These are phyloP conservation scores for Heptranchias perlo DNA, from an alignment of 2,113 vertebrate species.

Conservation along the genomic window DNA sequence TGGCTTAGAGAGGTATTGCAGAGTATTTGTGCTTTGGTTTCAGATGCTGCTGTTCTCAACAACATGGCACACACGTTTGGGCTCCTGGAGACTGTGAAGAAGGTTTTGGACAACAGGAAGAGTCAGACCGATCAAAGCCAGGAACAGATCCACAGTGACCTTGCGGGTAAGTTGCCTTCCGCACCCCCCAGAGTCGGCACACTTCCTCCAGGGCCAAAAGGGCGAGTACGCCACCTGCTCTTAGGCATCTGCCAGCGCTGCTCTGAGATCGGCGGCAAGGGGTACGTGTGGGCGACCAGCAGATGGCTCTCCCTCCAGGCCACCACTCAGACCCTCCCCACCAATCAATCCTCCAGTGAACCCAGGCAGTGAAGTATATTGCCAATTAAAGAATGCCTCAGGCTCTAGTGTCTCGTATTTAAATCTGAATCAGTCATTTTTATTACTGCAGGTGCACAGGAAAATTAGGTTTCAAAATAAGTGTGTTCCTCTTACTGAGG, in stretches of 20 bases:
- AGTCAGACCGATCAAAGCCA: conserved; percentile 80
- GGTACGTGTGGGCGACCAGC: background rate
- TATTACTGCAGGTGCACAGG: background rate
- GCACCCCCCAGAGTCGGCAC: too few relatives aligned
- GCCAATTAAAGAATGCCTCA: background rate
- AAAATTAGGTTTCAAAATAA: background rate
- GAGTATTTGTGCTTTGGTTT: conserved; percentile 39
- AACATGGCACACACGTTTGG: conserved; percentile 90
- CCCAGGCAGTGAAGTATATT: background rate
- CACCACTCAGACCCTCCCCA: background rate
- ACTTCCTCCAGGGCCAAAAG: background rate
- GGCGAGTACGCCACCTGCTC: background rate
- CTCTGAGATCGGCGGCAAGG: background rate
- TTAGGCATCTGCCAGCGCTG: background rate
- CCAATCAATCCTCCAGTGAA: background rate
- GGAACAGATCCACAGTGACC: conserved; percentile 73
- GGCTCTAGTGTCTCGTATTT: background rate
- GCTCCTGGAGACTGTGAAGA: conserved; percentile 85
- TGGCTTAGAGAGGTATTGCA: background rate
- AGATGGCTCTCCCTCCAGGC: background rate
- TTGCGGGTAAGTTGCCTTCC: conserved; percentile 62
- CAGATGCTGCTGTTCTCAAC: conserved; percentile 91
- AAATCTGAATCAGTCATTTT: background rate
- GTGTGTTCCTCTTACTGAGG: background rate
- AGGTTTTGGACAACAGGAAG: conserved; percentile 74